Base-by-base conservation (phyloP, 2,888 invertebrate species). In the Unio pictorum region DNA sequence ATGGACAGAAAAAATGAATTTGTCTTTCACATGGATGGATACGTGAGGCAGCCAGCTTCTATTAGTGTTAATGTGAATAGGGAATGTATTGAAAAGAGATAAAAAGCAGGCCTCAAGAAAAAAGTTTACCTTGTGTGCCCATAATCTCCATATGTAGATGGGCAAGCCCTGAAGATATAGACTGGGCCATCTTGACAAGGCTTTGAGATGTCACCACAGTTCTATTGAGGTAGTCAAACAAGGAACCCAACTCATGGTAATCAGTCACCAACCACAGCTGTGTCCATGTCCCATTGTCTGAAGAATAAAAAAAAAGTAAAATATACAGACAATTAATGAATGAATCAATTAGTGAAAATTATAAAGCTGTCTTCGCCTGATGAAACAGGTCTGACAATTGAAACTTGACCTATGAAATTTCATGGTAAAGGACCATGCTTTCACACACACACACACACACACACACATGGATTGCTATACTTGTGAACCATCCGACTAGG, bases 61-160 rank as follows among this genome's bases (percentile, higher is more conserved):
- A 0, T 23, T 23, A 23, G 34, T 7, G 7, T 34, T 7, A 34
- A 34, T 34, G 34, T 34, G 34, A 34, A 7, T 7, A 34, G 34
- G 34, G 6, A 34, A 34, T 34, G 34, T 34, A 34, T 34, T 34
- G 1, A 7, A 34, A 34, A 7, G 34, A 34, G 34, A 34, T 34
- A 1, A 6, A 34, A 34, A 34, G 34, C 1, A 45, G 11, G 11
- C 11, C 45, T 3, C 11, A 45, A 45, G 11, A 45, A 45, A 1
- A 45, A 45, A 11, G 45, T 78, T 80, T 87, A 91, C 95, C 97
- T 91, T 96, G 95, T 63, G 97, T 97, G 81, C 98, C 98, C 85
- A 97, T 95, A 87, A 99, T 98, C 89, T 98, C 98, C 95, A 97
- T 97, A 90, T 99, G 99, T 75, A 99, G 92, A 92, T 99, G 99